Conservation (phyloP, 2,888 invertebrate genomes). For the Villa cingulata region DNA sequence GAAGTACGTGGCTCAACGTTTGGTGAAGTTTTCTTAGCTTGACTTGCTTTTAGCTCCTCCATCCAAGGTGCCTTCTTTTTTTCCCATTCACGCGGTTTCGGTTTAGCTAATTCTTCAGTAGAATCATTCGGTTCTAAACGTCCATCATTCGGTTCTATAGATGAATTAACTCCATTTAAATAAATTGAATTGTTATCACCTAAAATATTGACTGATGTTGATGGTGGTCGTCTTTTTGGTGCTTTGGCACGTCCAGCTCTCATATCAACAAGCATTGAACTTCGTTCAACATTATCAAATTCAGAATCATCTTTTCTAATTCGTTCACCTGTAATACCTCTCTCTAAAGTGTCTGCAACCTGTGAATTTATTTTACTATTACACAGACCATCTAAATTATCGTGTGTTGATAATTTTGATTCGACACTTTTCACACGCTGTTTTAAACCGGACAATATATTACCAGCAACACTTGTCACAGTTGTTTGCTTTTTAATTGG, state of each 20-base stretch:
- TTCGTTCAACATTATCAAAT: conserved; percentile 54
- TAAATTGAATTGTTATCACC: conserved; percentile 29
- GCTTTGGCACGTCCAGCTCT: conserved; percentile 45
- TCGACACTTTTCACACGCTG: conserved; percentile 43
- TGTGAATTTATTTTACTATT: conserved; percentile 34
- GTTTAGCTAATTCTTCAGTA: conserved; percentile 41
- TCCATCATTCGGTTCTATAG: conserved; percentile 23
- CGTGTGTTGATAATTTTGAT: conserved; percentile 38
- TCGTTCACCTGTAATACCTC: conserved; percentile 20
- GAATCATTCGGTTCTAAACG: conserved; percentile 25
- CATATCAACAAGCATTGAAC: conserved; percentile 48
- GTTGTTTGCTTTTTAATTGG: conserved; percentile 57
- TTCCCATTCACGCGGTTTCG: conserved; percentile 55
- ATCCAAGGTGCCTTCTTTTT: conserved; percentile 68
- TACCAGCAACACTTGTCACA: conserved; percentile 41
- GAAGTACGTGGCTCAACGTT: conserved; percentile 22
- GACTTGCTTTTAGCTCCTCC: conserved; percentile 65
- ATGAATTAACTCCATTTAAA: conserved; percentile 25
- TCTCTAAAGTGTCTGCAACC: conserved; percentile 20
- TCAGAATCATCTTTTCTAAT: conserved; percentile 28
- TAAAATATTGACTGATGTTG: conserved; percentile 36
- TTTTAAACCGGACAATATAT: conserved; percentile 47
- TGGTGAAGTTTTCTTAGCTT: conserved; percentile 37
- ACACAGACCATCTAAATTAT: conserved; percentile 37
- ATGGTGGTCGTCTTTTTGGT: conserved; percentile 47